Percentiles rank a stretch among this genome's conserved stretches.
These are phyloP conservation scores for Mesorhabditis belari DNA, from an alignment of 2,888 invertebrate genomes.

Conservation along the genomic window DNA sequence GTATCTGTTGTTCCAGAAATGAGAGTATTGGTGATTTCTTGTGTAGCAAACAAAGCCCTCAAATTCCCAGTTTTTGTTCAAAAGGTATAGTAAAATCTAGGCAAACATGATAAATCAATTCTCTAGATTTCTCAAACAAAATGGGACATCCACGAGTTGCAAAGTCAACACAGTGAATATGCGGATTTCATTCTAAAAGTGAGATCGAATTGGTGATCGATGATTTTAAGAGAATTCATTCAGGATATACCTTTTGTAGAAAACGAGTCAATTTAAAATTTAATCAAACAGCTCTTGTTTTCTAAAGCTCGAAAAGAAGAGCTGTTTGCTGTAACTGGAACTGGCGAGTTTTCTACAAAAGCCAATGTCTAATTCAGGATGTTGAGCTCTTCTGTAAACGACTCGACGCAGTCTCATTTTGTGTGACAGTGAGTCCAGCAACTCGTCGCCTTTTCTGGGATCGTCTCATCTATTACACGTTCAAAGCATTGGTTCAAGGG, in stretches of 20 bases:
- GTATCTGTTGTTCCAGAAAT: slow-evolving; percentile 16
- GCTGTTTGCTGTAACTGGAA: neutral
- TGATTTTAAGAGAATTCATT: neutral
- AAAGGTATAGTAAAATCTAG: slow-evolving; percentile 71
- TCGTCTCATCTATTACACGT: slow-evolving; percentile 75
- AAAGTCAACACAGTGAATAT: slow-evolving; percentile 85
- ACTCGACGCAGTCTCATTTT: slow-evolving; percentile 13
- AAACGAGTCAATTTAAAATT: neutral
- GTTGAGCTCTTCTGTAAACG: slow-evolving; percentile 27
- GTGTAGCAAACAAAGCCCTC: slow-evolving; percentile 32
- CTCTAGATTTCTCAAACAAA: slow-evolving; percentile 61
- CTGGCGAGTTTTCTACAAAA: neutral
- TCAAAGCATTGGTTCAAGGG: slow-evolving; percentile 84
- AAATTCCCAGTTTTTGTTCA: slow-evolving; percentile 60
- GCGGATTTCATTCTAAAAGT: slow-evolving; percentile 58
- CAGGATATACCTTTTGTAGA: neutral
- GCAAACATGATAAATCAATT: neutral
- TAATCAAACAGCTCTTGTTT: neutral
- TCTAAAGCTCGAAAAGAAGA: neutral
- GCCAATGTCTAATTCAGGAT: slow-evolving; percentile 19
- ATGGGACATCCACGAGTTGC: slow-evolving; percentile 78
- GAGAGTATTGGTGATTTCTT: slow-evolving; percentile 16
- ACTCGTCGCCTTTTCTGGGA: slow-evolving; percentile 68
- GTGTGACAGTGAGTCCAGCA: slow-evolving; percentile 7
- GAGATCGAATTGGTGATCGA: no score